phyloP scores from a whole-genome alignment of 2,888 invertebrate genomes.

The Ochropleura leucogaster region DNA sequence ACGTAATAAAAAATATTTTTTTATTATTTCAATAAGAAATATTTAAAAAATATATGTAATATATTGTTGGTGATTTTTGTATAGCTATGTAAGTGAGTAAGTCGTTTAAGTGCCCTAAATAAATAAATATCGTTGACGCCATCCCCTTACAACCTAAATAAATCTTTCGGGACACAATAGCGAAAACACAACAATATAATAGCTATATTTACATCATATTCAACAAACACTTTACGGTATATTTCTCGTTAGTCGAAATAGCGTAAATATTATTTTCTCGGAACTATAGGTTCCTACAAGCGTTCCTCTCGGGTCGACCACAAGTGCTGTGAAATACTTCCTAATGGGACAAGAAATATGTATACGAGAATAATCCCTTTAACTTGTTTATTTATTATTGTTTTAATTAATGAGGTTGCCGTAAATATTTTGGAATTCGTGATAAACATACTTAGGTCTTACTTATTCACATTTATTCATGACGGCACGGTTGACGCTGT shows the following conservation, averaged over 20 bases:
- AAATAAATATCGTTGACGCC: too few relatives aligned
- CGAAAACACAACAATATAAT: conserved; percentile 18
- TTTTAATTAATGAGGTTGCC: conserved; percentile 37
- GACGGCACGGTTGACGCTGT: too few relatives aligned
- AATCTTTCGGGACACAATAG: not conserved
- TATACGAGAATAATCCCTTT: conserved; percentile 41
- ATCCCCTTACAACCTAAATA: too few relatives aligned
- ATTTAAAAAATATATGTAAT: too few relatives aligned
- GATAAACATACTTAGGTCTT: not conserved
- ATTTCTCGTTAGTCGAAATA: conserved; percentile 45
- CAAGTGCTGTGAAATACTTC: conserved; percentile 46
- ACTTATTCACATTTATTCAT: too few relatives aligned
- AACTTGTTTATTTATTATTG: conserved; percentile 61
- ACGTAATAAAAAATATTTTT: too few relatives aligned
- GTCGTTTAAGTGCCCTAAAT: too few relatives aligned
- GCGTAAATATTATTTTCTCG: conserved; percentile 51
- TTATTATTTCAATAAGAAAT: too few relatives aligned
- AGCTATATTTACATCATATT: conserved; percentile 49
- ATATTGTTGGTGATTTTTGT: too few relatives aligned
- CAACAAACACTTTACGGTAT: conserved; percentile 47
- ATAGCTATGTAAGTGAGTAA: too few relatives aligned
- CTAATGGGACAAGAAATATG: conserved; percentile 41
- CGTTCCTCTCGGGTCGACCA: conserved; percentile 49
- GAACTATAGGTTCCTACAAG: conserved; percentile 21
- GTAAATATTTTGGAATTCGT: not conserved